phyloP scores from a whole-genome alignment of 92 coral and sea anemone genomes.

The Paramuricea clavata region DNA sequence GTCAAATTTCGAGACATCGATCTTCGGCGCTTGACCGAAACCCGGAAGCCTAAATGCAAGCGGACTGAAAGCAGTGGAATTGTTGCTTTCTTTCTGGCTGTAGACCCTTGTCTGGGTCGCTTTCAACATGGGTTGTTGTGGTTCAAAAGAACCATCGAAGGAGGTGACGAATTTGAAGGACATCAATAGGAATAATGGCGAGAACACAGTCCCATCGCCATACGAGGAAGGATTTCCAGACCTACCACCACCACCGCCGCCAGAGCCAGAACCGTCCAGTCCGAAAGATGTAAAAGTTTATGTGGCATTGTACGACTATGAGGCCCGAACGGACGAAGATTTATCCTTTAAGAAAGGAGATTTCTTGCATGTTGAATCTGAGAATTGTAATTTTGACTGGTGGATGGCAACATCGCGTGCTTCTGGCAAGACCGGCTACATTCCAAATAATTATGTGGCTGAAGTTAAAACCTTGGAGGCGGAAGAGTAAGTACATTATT shows the following conservation, averaged over 20 bases:
- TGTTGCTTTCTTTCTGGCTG: background rate
- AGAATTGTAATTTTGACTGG: slow-evolving; percentile 30
- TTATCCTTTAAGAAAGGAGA: slow-evolving; percentile 40
- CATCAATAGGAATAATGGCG: background rate
- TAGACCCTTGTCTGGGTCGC: background rate
- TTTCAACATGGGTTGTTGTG: slow-evolving; percentile 4
- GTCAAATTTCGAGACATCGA: background rate
- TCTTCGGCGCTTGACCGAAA: background rate
- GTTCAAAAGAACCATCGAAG: background rate
- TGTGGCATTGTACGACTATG: slow-evolving; percentile 36
- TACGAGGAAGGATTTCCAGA: too few species aligned
- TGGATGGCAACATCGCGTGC: slow-evolving; percentile 46
- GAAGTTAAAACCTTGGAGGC: slow-evolving; percentile 37
- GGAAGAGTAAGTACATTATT: slow-evolving; percentile 34
- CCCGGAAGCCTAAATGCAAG: background rate
- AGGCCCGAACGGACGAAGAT: slow-evolving; percentile 39
- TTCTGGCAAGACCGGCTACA: slow-evolving; percentile 6
- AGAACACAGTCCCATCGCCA: too few species aligned
- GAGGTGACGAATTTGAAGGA: background rate
- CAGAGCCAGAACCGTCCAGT: background rate
- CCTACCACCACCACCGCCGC: background rate
- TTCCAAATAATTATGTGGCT: slow-evolving; percentile 36
- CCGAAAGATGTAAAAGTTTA: background rate
- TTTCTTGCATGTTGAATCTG: background rate
- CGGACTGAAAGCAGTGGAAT: background rate